Percentiles rank a stretch among this genome's conserved stretches.
Evolutionary conservation across 2,797 vertebrate species (phyloP).

Genomic region (Pogonophryne albipinna): DNA sequence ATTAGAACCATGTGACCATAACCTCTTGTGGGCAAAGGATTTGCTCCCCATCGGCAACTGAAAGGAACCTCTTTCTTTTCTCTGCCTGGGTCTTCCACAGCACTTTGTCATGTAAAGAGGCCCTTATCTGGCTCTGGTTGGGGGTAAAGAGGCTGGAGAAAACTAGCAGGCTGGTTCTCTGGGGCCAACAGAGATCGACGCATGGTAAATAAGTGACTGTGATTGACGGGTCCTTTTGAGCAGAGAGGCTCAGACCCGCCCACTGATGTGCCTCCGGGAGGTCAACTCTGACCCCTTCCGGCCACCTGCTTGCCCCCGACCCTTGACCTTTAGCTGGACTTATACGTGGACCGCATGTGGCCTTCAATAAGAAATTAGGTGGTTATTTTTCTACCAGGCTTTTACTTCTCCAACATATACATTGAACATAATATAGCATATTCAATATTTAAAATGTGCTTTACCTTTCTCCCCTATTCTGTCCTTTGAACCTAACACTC

Average conservation of each 20-base stretch:
- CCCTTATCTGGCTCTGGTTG: constrained; percentile 78
- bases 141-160: constrained; percentile 66
- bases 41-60: constrained; percentile 69
- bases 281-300: constrained; percentile 76
- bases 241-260: constrained; percentile 66
- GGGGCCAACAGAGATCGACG: constrained; percentile 71
- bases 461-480: neutral
- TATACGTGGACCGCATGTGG: constrained; percentile 19
- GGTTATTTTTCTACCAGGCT: constrained; percentile 6
- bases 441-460: neutral
- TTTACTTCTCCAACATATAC: neutral
- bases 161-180: constrained; percentile 64
- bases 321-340: constrained; percentile 70
- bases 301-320: constrained; percentile 82
- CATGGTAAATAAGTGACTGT: constrained; percentile 78
- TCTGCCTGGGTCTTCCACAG: constrained; percentile 69
- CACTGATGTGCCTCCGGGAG: constrained; percentile 71
- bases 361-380: constrained; percentile 1
- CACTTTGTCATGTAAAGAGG: constrained; percentile 88
- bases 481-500: neutral
- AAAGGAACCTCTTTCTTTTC: constrained; percentile 75
- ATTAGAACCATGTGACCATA: constrained; percentile 71
- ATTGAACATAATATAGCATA: neutral
- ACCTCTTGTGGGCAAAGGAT: constrained; percentile 70
- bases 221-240: constrained; percentile 84